phyloP scores from a whole-genome alignment of 2,888 invertebrate genomes.

The Drosophila meridionalis region DNA sequence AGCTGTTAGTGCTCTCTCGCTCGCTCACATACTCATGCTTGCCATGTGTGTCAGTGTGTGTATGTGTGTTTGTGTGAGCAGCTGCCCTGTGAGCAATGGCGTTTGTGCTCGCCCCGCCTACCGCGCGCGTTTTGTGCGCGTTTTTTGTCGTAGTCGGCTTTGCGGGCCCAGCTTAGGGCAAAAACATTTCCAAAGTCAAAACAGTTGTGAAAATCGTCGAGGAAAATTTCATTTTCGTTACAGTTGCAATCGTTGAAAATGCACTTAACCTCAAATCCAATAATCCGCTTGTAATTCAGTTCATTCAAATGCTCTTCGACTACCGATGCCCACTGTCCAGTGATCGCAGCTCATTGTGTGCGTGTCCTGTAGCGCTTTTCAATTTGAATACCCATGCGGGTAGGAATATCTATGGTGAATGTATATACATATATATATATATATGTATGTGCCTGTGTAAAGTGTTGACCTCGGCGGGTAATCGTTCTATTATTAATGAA shows the following conservation, averaged over 20 bases:
- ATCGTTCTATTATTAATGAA: slow-evolving; percentile 76
- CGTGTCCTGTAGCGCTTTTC: slow-evolving; percentile 67
- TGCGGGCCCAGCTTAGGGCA: slow-evolving; percentile 38
- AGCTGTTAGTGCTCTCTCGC: slow-evolving; percentile 34
- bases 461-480: slow-evolving; percentile 72
- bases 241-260: slow-evolving; percentile 57
- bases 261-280: slow-evolving; percentile 79
- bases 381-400: slow-evolving; percentile 69
- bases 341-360: slow-evolving; percentile 39
- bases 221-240: slow-evolving; percentile 54
- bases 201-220: slow-evolving; percentile 61
- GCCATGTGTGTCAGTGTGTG: slow-evolving; percentile 14
- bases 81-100: slow-evolving; percentile 73
- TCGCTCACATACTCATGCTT: slow-evolving; percentile 17
- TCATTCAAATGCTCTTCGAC: slow-evolving; percentile 52
- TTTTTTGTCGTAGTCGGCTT: slow-evolving; percentile 44
- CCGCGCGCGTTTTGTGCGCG: slow-evolving; percentile 53
- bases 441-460: slow-evolving; percentile 42
- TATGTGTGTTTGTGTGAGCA: slow-evolving; percentile 35
- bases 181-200: slow-evolving; percentile 60
- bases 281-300: slow-evolving; percentile 80
- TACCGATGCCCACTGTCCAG: slow-evolving; percentile 42
- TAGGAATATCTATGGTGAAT: slow-evolving; percentile 4
- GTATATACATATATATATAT: slow-evolving; percentile 5
- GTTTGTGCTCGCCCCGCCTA: slow-evolving; percentile 75